These are phyloP conservation scores for Osmerus eperlanus DNA, from an alignment of 2,113 vertebrate genomes.

Conservation along the genomic window DNA sequence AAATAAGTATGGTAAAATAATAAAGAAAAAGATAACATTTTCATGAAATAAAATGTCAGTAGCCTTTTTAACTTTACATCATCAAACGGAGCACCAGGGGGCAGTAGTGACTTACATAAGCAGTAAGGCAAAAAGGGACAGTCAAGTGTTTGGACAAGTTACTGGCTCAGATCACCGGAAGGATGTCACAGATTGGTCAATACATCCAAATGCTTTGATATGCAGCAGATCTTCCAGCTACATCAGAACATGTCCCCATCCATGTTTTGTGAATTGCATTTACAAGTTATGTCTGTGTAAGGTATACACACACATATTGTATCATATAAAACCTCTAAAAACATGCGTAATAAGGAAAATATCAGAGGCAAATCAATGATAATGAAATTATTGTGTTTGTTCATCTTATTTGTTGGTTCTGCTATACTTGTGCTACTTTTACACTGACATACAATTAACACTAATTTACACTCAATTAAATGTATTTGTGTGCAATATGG, in stretches of 20 bases:
- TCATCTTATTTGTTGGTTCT: constrained; percentile 4
- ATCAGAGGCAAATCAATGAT: constrained; percentile 6
- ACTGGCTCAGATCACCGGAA: too few species aligned
- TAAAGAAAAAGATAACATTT: background rate
- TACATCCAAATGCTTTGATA: constrained; percentile 7
- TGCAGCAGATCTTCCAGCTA: constrained; percentile 6
- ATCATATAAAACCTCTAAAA: constrained; percentile 33
- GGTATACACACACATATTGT: constrained; percentile 22
- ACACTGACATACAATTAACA: constrained; percentile 14
- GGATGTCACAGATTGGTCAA: background rate
- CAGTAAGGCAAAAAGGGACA: constrained; percentile 26
- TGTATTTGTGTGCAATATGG: constrained; percentile 12
- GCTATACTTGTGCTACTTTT: constrained; percentile 24
- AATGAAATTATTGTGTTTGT: background rate
- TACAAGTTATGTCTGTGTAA: constrained; percentile 15
- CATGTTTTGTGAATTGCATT: background rate
- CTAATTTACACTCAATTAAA: constrained; percentile 16
- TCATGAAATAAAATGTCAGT: background rate
- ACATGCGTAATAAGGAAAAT: constrained; percentile 46
- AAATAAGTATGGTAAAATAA: constrained; percentile 3
- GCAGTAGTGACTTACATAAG: constrained; percentile 50
- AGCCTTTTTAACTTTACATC: constrained; percentile 31
- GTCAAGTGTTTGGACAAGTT: background rate
- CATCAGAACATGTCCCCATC: constrained; percentile 5
- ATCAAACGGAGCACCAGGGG: constrained; percentile 58